Base-by-base conservation (phyloP, 2,797 vertebrate species). In the Brachymystax lenok region DNA sequence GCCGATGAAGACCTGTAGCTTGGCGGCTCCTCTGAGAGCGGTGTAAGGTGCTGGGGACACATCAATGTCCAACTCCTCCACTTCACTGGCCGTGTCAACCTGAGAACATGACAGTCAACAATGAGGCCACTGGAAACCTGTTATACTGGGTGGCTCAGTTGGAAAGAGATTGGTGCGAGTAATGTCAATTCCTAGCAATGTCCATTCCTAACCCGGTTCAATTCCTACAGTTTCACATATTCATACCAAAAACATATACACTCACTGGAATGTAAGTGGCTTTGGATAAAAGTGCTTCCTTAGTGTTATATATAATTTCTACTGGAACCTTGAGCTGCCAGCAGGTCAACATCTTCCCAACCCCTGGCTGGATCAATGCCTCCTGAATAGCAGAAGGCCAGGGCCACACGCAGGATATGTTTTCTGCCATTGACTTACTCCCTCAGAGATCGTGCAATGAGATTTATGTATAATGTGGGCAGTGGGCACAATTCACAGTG, bases 61-160 rank as follows among this genome's bases (percentile, higher is more conserved):
- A 69, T 99, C 98, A 1, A 93, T 93, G 84, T 99, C 98, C 90
- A 99, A 78, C 68, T 99, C 98, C 84, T 99, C 98, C 84, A 99
- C 96, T 87, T 99, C 98, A 90, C 98, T 99, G 80, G 98, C 98
- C 28, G 98, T 99, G 90, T 99, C 98, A 91, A 98, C 96, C 98
- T 99, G 75, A 74, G 54, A 54, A 46, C 56, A 13, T n/a, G 46
- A 56, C 63, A 5, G 63, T 35, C 61, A 10, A 70, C 24, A 35
- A 24, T 85, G 5, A 83, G 68, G 14, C 1, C 16, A 16, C 52
- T 54, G 52, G 56, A 46, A 46, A 12, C 40, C 40, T 46, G 40
- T 46, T 46, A 3, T 46, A 46, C 19, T 2, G 56, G n/a, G 6
- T 59, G 56, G n/a, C 40, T 12, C 40, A 46, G 40, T 46, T 19